Percentiles rank a stretch among this genome's conserved stretches.
These are phyloP conservation scores for Diacarnus erythraeanus DNA, from an alignment of 37 sponge, comb jelly and placozoan species.

Conservation along the genomic window DNA sequence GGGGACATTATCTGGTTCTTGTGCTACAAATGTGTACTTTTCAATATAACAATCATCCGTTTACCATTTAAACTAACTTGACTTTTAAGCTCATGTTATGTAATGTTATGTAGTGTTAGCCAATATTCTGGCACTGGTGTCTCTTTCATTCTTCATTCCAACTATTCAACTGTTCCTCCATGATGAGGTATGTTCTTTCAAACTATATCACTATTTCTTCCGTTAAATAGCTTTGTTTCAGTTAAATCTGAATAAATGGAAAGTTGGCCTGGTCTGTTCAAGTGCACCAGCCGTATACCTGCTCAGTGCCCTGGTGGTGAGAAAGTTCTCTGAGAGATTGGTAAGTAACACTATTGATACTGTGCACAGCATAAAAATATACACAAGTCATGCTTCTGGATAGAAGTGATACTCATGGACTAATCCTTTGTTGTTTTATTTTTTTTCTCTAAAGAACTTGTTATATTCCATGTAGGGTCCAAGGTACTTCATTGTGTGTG, in stretches of 20 bases:
- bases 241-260: slow-evolving; percentile 32
- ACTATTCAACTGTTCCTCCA: slow-evolving; percentile 42
- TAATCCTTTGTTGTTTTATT: no score
- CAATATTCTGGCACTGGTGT: slow-evolving; percentile 22
- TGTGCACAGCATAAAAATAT: no score
- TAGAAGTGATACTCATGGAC: no score
- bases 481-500: slow-evolving; percentile 43
- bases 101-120: slow-evolving; percentile 28
- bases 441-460: no score
- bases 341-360: slow-evolving; percentile 44
- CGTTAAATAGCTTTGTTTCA: not conserved
- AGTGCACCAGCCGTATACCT: slow-evolving; percentile 41
- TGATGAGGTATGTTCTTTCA: slow-evolving; percentile 14
- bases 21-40: no score
- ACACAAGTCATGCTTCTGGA: no score
- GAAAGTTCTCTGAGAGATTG: slow-evolving; percentile 36
- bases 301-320: slow-evolving; percentile 36
- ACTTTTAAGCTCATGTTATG: no score
- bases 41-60: no score
- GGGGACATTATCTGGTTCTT: no score
- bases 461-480: slow-evolving; percentile 20
- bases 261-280: slow-evolving; percentile 37
- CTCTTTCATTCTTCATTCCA: slow-evolving; percentile 46
- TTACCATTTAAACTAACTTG: no score
- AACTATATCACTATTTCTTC: not conserved